Percentiles rank a stretch among this genome's conserved stretches.
Evolutionary conservation across 2,797 vertebrate genomes (phyloP).

Genomic region (Hypotaenidia philippensis): DNA sequence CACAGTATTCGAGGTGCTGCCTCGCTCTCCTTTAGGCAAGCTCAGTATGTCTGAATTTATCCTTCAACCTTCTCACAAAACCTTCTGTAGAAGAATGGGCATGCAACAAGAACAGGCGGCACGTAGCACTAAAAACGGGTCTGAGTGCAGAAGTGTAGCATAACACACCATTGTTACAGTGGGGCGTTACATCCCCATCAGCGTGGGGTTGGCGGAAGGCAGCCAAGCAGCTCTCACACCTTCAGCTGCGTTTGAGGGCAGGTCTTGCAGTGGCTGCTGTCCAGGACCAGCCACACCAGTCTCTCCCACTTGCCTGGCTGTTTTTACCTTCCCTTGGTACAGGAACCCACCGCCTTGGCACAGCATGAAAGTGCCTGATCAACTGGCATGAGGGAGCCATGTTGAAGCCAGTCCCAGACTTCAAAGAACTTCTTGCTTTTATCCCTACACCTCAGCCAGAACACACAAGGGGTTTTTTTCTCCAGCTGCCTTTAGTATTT

Average conservation of each 20-base stretch:
- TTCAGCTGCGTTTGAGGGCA: background rate
- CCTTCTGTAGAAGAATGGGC: no score
- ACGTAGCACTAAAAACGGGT: rapidly evolving
- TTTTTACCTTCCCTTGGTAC: background rate
- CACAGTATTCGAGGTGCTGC: no score
- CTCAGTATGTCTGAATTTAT: no score
- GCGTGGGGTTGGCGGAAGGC: rapidly evolving
- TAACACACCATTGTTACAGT: rapidly evolving
- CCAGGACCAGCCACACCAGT: conserved; percentile 9
- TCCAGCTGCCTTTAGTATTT: background rate
- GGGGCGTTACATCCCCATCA: background rate
- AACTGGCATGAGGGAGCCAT: background rate
- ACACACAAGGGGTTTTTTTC: conserved; percentile 2
- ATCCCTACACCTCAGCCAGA: conserved; percentile 7
- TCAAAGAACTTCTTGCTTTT: conserved; percentile 38
- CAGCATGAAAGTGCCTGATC: conserved; percentile 31
- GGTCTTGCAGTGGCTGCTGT: background rate
- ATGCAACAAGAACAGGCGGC: no score
- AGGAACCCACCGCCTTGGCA: background rate
- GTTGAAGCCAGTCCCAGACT: conserved; percentile 14
- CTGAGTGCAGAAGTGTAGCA: rapidly evolving
- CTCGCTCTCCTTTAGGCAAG: no score
- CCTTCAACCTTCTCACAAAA: no score
- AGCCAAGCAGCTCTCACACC: background rate
- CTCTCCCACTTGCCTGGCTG: background rate